A percentile compares a stretch with the other conserved stretches of the same genome.
Conservation (phyloP, 2,113 vertebrate genomes). For the western clawed frog (Xenopus tropicalis) region DNA sequence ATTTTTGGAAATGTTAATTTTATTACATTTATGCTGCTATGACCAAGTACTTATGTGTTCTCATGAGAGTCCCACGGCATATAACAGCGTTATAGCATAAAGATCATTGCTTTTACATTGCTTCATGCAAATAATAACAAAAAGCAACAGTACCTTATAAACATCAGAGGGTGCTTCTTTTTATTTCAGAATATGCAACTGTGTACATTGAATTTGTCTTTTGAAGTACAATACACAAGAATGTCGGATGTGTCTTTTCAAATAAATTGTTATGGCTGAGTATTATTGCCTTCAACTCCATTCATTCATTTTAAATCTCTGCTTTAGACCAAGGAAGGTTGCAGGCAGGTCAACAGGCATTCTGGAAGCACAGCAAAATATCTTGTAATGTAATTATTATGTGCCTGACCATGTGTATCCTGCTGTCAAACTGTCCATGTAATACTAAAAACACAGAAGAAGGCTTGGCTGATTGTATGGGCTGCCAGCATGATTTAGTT, state of each 20-base stretch:
- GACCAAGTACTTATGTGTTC: too few species aligned
- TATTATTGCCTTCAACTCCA: slow-evolving; percentile 6
- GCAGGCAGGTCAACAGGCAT: slow-evolving; percentile 52
- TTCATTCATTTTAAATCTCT: slow-evolving; percentile 47
- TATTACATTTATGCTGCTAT: too few species aligned
- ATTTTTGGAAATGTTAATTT: too few species aligned
- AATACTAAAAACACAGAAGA: slow-evolving; percentile 44
- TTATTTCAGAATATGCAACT: too few species aligned
- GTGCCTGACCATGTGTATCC: slow-evolving; percentile 44
- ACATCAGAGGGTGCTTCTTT: too few species aligned
- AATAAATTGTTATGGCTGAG: slow-evolving; percentile 13
- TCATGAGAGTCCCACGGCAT: too few species aligned
- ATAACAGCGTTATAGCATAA: too few species aligned
- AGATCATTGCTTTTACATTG: too few species aligned
- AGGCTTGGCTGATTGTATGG: slow-evolving; percentile 43
- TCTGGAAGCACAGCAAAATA: slow-evolving; percentile 18
- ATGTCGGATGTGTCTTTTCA: background rate
- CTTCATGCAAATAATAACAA: too few species aligned
- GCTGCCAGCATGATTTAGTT: slow-evolving; percentile 49
- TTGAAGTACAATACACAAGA: background rate
- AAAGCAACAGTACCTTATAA: too few species aligned
- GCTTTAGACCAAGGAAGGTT: slow-evolving; percentile 46
- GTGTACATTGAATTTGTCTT: too few species aligned
- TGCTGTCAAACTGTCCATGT: slow-evolving; percentile 50
- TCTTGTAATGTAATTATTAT: slow-evolving; percentile 52